Evolutionary conservation across 2,797 vertebrate genomes (phyloP).

Genomic region (Hemitrygon akajei): DNA sequence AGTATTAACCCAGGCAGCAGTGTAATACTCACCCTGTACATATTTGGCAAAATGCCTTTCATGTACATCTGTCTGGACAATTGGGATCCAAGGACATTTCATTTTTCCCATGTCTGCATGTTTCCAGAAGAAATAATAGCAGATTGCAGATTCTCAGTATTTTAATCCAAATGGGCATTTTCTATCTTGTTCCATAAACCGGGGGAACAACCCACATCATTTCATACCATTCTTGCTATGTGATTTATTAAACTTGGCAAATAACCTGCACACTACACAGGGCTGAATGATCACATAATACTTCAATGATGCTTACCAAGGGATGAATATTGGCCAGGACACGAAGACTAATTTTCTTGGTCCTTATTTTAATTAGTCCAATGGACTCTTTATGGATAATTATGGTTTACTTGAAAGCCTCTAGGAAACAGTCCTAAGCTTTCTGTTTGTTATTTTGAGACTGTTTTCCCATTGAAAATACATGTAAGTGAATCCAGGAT

Average conservation of each 20-base stretch:
- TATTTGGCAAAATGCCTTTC: background rate
- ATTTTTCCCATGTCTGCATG: background rate
- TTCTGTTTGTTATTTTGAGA: background rate
- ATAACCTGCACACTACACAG: background rate
- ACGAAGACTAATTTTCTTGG: background rate
- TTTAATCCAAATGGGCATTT: background rate
- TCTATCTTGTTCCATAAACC: background rate
- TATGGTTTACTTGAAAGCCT: background rate
- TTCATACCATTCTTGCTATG: background rate
- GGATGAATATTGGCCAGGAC: background rate
- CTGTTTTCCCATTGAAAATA: background rate
- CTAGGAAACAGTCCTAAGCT: background rate
- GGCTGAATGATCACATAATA: background rate
- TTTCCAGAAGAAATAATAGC: background rate
- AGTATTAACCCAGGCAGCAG: background rate
- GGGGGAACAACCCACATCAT: background rate
- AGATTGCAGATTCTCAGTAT: background rate
- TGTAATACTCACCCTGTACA: background rate
- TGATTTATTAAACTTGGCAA: background rate
- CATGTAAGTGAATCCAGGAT: too few relatives aligned
- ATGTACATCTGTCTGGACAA: background rate
- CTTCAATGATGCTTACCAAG: too few relatives aligned
- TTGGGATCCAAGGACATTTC: background rate
- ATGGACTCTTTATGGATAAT: background rate
- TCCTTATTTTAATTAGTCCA: background rate